Evolutionary conservation across 2,797 vertebrate species (phyloP).

Genomic region (Stomatorhinus walkeri): DNA sequence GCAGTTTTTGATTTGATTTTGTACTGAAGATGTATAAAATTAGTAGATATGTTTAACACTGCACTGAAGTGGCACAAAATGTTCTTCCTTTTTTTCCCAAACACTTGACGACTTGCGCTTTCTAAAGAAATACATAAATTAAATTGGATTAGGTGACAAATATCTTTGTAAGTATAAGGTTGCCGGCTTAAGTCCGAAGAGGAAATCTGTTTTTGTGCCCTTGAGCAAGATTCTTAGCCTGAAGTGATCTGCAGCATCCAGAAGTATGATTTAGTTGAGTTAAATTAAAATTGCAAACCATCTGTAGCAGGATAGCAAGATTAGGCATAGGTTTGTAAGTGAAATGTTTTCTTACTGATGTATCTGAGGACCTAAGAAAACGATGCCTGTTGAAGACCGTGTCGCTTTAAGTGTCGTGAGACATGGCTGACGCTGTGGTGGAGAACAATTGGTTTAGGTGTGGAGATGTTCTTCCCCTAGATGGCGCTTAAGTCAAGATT

Average conservation of each 20-base stretch:
- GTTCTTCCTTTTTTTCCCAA: background rate
- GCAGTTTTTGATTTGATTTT: slow-evolving; percentile 30
- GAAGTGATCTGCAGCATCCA: background rate
- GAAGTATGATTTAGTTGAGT: background rate
- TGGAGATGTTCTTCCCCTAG: background rate
- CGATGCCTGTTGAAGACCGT: background rate
- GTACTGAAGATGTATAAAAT: slow-evolving; percentile 42
- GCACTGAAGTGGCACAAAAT: slow-evolving; percentile 28
- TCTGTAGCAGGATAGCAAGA: background rate
- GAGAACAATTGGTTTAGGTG: background rate
- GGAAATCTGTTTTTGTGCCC: background rate
- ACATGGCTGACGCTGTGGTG: background rate
- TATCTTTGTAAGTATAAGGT: background rate
- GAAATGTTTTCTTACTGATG: background rate
- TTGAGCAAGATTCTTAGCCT: background rate
- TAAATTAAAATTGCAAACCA: background rate
- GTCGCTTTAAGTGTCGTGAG: background rate
- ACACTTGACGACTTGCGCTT: background rate
- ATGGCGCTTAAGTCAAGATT: background rate
- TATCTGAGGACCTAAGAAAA: background rate
- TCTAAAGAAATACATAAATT: background rate
- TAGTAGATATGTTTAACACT: slow-evolving; percentile 46
- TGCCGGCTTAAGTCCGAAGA: background rate
- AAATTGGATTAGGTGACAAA: background rate
- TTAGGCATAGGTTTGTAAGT: background rate